Evolutionary conservation across 2,797 vertebrate genomes (phyloP), one percentile per base, ranked within the genome.

Genomic region (Paguma larvata): DNA sequence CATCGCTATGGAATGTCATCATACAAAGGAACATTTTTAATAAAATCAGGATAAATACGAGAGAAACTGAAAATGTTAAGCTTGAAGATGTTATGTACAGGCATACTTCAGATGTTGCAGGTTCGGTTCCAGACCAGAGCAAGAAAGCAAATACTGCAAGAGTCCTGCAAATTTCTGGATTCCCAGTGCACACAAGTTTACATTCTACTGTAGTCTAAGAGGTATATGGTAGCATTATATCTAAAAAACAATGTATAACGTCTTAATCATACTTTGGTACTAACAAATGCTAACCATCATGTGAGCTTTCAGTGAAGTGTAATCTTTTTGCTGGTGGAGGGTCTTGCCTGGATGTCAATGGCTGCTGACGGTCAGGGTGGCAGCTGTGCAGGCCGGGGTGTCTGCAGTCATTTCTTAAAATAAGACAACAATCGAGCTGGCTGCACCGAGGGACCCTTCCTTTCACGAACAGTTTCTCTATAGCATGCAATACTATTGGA

Each of bases 61-160:
- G 6, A 56, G 4, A 67, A 56, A 34, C 63, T 80, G 78, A 93
- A 97, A n/a, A 82, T 67, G 19, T 62, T 80, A 77, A 85, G 78
- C 48, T 68, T 79, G 25, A 96, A 85, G 41, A 88, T 48, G 56
- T 23, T 70, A 34, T n/a, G 30, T 38, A 44, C 11, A 53, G 18
- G 8, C 15, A 23, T 18, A 48, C 15, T 18, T 8, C 2, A 2
- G 44, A 18, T 18, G 32, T 10, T 9, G 27, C 27, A 48, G 73
- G 27, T 30, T 18, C 15, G 12, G 15, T 18, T 18, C 44, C 27
- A 46, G 27, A 46, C 73, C 73, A 75, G 0, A 15, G 73, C 16
- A 27, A 48, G 44, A 75, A 15, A 32, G 15, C 73, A 46, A 46
- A 75, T 46, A 16, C 6, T 75, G 4, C 14, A 41, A 27, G 72